Conservation (phyloP, 2,888 invertebrate species). For the Hypercompe scribonia region DNA sequence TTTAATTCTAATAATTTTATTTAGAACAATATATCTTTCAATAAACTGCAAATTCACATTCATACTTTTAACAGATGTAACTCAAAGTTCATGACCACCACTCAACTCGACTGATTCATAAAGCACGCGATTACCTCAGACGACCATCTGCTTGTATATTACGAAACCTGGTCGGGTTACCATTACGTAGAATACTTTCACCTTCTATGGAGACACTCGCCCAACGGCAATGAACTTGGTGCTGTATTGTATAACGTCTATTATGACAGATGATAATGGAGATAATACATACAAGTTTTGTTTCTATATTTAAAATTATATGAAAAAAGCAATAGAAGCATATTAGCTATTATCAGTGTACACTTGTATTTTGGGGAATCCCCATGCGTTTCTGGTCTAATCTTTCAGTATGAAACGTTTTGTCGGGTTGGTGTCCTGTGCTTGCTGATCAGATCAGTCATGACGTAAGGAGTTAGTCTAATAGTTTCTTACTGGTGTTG, state of each 20-base stretch:
- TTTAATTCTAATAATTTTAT: neutral
- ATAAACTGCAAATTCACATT: constrained; percentile 2
- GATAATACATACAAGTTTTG: neutral
- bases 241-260: constrained; percentile 50
- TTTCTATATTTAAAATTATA: neutral
- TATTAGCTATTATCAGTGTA: neutral
- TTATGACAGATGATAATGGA: constrained; percentile 47
- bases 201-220: constrained; percentile 67
- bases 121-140: constrained; percentile 32
- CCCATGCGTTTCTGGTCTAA: neutral
- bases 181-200: constrained; percentile 69
- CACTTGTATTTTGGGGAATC: neutral
- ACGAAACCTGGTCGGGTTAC: constrained; percentile 54
- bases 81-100: constrained; percentile 51
- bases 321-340: neutral
- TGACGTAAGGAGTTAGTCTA: neutral
- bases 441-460: too few species aligned
- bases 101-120: constrained; percentile 35
- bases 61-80: constrained; percentile 13
- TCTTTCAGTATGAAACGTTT: neutral
- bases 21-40: neutral
- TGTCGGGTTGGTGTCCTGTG: neutral
- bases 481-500: neutral
- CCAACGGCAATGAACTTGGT: constrained; percentile 78
- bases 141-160: constrained; percentile 42